Evolutionary conservation across 2,888 invertebrate genomes (phyloP), one percentile per base, ranked within the genome.

Genomic region (Leptinotarsa juncta): DNA sequence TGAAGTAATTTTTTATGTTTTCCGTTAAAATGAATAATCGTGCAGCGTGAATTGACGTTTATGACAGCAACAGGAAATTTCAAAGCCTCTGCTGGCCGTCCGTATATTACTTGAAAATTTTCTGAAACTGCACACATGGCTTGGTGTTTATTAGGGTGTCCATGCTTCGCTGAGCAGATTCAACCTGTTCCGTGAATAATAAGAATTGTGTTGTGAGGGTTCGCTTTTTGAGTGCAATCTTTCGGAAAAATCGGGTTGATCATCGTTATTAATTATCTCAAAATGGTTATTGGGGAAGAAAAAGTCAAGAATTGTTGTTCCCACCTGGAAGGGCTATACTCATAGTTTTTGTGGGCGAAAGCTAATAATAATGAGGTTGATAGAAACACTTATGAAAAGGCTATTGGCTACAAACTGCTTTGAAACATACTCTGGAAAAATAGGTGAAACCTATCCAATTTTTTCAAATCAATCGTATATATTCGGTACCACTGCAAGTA

Each of bases 41-140:
- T 81, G 81, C 81, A 84, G 80, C 85, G 84, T 85, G 84, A 84
- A 85, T 84, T 84, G 84, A 84, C 84, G 84, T 82, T 85, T 85
- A 85, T 85, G 85, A 85, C 85, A 85, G 84, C 81, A 82, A 85
- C 85, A 85, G 85, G 85, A 85, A 85, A 85, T 83, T 85, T 84
- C 85, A 84, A 82, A 84, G 74, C 67, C 71, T 81, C 81, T 81
- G 80, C 79, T 81, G 80, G 81, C 78, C 76, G 65, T 69, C 75
- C 62, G 68, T 71, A 73, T 75, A 72, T 74, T 74, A 77, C 70
- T 74, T 81, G 83, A 83, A 82, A 83, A 82, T 82, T 79, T 83
- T 83, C 82, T 83, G 80, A 81, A 82, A 80, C 80, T 83, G 83
- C 80, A 81, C 77, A 80, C 81, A 79, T 79, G 77, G 72, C 75